Base-by-base conservation (phyloP, 2,888 invertebrate species). In the Lasioglossum calceatum region DNA sequence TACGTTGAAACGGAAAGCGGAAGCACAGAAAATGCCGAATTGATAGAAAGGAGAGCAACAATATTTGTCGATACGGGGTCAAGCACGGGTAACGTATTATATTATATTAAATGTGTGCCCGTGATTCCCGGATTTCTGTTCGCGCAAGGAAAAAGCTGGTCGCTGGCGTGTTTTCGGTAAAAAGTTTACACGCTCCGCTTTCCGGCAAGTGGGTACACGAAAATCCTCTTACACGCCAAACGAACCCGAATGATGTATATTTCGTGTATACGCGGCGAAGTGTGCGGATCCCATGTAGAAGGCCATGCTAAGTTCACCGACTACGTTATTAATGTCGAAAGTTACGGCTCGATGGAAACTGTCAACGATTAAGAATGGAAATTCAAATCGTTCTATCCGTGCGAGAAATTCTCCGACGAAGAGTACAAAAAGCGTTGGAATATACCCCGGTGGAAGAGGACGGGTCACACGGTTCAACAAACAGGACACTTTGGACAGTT, bases 101-200 rank as follows among this genome's bases (percentile, higher is more conserved):
- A 70, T 82, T 77, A 81, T 84, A 70, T 82, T 81, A 81, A 89
- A 88, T 83, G 72, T 32, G 84, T 81, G 81, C 82, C 82, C n/a
- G 74, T 77, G 75, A 88, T 85, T 77, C 27, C 54, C n/a, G 70
- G 36, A 50, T 87, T 83, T 79, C 81, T 64, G 75, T 71, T 75
- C 76, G 58, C 77, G 82, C 78, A 77, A 86, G 75, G 74, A 85
- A 85, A 83, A 82, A 77, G 32, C 77, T 64, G 84, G 82, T 87
- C 81, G 75, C 74, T 3, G 54, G 58, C 80, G 81, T 79, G 82
- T 84, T 79, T 75, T 73, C 81, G 86, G 80, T 86, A 89, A 91
- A 90, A 91, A 91, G 90, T 91, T 91, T 88, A 88, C 89, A 83
- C 85, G 84, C 77, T 85, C 77, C 86, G 91, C 87, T 91, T 85